phyloP scores from a whole-genome alignment of 92 coral and sea anemone species.

The Siderastrea siderea region DNA sequence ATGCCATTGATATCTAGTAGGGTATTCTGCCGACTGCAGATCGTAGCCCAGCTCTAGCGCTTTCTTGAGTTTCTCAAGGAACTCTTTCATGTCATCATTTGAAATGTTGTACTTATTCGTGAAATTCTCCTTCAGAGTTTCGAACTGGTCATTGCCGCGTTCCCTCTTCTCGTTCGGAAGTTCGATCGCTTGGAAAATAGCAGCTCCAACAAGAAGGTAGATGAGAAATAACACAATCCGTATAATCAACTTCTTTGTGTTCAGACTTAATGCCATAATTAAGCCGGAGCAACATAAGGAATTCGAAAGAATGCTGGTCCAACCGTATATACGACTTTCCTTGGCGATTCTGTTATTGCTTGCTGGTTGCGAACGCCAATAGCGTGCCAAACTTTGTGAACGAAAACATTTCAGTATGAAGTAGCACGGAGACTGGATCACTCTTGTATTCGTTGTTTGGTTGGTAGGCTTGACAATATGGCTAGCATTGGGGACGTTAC shows the following conservation, averaged over 20 bases:
- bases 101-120: constrained; percentile 70
- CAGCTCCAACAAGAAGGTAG: constrained; percentile 94
- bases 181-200: constrained; percentile 87
- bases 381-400: constrained; percentile 14
- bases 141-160: constrained; percentile 52
- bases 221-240: constrained; percentile 90
- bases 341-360: neutral
- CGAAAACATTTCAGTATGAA: constrained; percentile 20
- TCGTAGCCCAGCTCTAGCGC: constrained; percentile 91
- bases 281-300: constrained; percentile 54
- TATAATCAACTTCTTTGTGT: constrained; percentile 92
- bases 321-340: neutral
- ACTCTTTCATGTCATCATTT: constrained; percentile 73
- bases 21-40: constrained; percentile 45
- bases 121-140: constrained; percentile 48
- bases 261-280: constrained; percentile 87
- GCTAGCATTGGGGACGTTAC: constrained; percentile 63
- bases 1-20: constrained; percentile 68
- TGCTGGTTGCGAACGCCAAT: neutral
- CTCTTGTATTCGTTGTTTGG: constrained; percentile 69
- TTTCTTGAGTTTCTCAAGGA: constrained; percentile 72
- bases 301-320: constrained; percentile 1
- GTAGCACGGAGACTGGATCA: constrained; percentile 26
- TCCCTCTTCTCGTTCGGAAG: constrained; percentile 52
- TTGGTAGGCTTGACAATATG: constrained; percentile 93